Evolutionary conservation across 1,140 invertebrate genomes (phyloP).

Genomic region (Drosophila bocqueti): DNA sequence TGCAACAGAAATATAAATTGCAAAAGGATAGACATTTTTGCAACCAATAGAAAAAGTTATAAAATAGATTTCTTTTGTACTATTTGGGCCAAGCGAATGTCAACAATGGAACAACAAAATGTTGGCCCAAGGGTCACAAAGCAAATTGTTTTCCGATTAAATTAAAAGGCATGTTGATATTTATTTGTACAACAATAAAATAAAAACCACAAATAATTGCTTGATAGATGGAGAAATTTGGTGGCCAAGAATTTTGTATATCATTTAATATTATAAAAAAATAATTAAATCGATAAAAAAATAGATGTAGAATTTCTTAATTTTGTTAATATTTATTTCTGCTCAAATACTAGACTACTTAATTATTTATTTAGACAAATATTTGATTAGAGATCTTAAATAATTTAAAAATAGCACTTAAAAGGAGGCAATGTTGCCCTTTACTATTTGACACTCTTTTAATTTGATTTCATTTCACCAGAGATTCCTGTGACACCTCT

Average conservation of each 20-base stretch:
- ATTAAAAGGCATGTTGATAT: conserved; percentile 1
- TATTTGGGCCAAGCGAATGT: not conserved
- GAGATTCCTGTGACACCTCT: not conserved
- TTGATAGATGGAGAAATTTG: not conserved
- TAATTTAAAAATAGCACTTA: not conserved
- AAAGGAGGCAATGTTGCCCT: not conserved
- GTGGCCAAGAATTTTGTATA: not conserved
- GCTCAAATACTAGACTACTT: not conserved
- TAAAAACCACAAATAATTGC: not conserved
- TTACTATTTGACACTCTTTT: not conserved
- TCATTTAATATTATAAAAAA: not conserved
- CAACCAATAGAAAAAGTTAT: not conserved
- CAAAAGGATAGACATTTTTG: not conserved
- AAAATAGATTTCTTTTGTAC: conserved; percentile 3
- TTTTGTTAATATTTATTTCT: not conserved
- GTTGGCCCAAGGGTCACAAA: conserved; percentile 1
- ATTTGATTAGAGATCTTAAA: not conserved
- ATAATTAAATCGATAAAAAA: too few species aligned
- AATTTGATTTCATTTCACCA: conserved; percentile 1
- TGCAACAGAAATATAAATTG: not conserved
- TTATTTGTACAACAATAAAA: conserved; percentile 1
- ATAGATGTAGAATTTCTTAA: too few species aligned
- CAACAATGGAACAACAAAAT: conserved; percentile 7
- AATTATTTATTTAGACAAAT: too few species aligned
- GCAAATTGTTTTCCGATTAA: conserved; percentile 11